Percentiles rank a stretch among this genome's conserved stretches.
Evolutionary conservation across 2,113 vertebrate genomes (phyloP).

Genomic region (Falcunculus frontatus): DNA sequence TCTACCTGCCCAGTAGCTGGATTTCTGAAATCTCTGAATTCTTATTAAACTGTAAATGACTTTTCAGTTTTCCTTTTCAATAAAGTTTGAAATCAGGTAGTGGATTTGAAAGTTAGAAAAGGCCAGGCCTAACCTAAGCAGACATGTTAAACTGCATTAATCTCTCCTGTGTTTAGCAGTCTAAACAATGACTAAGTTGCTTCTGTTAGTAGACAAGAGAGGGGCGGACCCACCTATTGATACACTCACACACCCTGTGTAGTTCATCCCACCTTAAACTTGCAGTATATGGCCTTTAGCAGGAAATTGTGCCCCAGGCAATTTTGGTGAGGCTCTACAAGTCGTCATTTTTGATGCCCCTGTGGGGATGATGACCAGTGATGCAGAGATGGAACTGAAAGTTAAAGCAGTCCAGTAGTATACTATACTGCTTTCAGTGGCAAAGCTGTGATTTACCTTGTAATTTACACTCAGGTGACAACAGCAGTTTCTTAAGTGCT

Average conservation of each 20-base stretch:
- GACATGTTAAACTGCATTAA: background rate
- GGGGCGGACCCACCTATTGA: background rate
- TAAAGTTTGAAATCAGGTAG: background rate
- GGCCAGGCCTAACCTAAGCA: background rate
- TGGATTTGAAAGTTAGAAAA: background rate
- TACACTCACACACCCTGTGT: fast-evolving
- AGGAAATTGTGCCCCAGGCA: background rate
- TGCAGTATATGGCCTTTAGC: background rate
- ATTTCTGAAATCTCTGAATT: background rate
- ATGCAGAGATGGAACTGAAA: background rate
- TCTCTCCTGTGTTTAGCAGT: background rate
- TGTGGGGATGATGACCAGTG: background rate
- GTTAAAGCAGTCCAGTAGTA: background rate
- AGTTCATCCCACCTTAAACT: background rate
- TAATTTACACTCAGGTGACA: background rate
- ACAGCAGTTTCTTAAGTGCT: background rate
- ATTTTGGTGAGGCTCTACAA: background rate
- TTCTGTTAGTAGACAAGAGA: background rate
- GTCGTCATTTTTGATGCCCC: background rate
- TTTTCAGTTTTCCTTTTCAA: background rate
- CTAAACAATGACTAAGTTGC: background rate
- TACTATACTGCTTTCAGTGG: background rate
- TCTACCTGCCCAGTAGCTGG: background rate
- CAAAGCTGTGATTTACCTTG: background rate
- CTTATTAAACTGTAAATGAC: background rate